Evolutionary conservation across 2,888 invertebrate genomes (phyloP).

Genomic region (Oscheius onirici): DNA sequence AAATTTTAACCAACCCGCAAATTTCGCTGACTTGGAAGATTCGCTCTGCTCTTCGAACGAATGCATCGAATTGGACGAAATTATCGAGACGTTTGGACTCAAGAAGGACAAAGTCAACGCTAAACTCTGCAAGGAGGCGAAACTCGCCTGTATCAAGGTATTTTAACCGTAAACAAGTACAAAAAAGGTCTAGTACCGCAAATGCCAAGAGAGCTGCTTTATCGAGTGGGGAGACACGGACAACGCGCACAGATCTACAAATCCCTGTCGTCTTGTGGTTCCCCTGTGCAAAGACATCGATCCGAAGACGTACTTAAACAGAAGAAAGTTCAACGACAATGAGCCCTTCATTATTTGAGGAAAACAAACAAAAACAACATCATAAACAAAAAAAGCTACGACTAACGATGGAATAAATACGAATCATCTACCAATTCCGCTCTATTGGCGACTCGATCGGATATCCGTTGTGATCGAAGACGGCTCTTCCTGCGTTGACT

Average conservation of each 20-base stretch:
- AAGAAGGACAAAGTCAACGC: not conserved
- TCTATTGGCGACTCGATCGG: conserved; percentile 65
- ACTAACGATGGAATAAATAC: conserved; percentile 9
- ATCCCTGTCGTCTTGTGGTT: conserved; percentile 20
- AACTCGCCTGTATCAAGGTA: conserved; percentile 11
- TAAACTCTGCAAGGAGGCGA: not conserved
- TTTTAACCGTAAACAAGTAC: not conserved
- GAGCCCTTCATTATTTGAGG: not conserved
- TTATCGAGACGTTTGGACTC: not conserved
- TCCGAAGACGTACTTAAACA: not conserved
- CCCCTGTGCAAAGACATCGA: conserved; percentile 17
- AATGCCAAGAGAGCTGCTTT: conserved; percentile 5
- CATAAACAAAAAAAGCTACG: not conserved
- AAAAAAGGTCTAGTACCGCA: not conserved
- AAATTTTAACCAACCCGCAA: not conserved
- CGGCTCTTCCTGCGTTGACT: conserved; percentile 58
- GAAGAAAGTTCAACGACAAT: not conserved
- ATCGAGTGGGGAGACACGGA: not conserved
- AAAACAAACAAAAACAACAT: not conserved
- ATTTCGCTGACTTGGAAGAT: not conserved
- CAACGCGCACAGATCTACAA: not conserved
- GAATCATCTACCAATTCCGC: conserved; percentile 59
- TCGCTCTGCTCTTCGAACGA: not conserved
- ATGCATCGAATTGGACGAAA: not conserved
- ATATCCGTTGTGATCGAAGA: conserved; percentile 68